Evolutionary conservation across 2,113 vertebrate species (phyloP).

Genomic region (Myotis lucifugus): DNA sequence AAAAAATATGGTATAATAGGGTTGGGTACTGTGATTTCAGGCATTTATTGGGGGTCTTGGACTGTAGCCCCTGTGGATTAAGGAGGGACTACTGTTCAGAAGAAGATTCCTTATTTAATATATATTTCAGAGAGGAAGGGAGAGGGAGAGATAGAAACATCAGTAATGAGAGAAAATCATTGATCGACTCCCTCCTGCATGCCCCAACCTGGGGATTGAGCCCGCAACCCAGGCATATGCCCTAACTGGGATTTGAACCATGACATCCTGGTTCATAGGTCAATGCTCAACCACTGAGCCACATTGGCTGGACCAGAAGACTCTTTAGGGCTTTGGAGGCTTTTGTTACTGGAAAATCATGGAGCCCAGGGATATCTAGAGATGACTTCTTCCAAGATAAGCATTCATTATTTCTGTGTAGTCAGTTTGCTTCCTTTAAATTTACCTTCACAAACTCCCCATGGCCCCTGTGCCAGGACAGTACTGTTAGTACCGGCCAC

Average conservation of each 20-base stretch:
- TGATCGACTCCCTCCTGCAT: too few relatives aligned
- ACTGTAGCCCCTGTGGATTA: not conserved
- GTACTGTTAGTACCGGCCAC: not conserved
- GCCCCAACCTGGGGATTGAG: too few relatives aligned
- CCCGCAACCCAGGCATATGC: too few relatives aligned
- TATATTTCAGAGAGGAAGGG: too few relatives aligned
- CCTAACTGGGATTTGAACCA: too few relatives aligned
- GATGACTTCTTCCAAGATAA: not conserved
- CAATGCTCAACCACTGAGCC: too few relatives aligned
- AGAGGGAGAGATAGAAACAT: too few relatives aligned
- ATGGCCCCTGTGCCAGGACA: too few relatives aligned
- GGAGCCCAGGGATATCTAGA: not conserved
- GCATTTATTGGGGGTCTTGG: not conserved
- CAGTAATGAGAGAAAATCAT: too few relatives aligned
- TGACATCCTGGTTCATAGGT: too few relatives aligned
- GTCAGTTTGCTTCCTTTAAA: not conserved
- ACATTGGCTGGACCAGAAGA: too few relatives aligned
- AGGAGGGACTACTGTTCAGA: not conserved
- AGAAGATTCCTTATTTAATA: not conserved
- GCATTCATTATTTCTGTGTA: not conserved
- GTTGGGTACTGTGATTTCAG: not conserved
- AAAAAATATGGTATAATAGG: not conserved
- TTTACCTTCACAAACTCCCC: not conserved
- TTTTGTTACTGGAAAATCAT: not conserved
- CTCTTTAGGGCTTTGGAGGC: not conserved